Conservation (phyloP, 1,140 invertebrate species). For the Pemphigus obesinymphae region DNA sequence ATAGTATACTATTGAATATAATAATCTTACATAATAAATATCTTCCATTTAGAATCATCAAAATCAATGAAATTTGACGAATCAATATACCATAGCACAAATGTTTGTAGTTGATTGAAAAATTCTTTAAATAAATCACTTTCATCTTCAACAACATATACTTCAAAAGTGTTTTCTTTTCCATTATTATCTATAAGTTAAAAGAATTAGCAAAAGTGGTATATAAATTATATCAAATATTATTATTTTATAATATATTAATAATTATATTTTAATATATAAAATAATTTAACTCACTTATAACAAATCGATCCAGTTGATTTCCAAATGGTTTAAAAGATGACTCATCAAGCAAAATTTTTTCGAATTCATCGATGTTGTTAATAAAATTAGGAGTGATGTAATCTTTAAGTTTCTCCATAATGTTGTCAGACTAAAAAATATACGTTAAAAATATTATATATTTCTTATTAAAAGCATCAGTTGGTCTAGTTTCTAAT, state of each 20-base stretch:
- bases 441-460: background rate
- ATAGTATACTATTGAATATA: no score
- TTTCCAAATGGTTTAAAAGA: conserved; percentile 68
- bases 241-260: no score
- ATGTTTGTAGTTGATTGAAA: conserved; percentile 74
- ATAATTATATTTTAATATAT: background rate
- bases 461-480: background rate
- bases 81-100: conserved; percentile 93
- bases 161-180: conserved; percentile 2
- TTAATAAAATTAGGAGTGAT: conserved; percentile 58
- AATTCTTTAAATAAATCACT: conserved; percentile 5
- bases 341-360: conserved; percentile 63
- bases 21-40: conserved; percentile 83
- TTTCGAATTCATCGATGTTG: conserved; percentile 67
- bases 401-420: conserved; percentile 60
- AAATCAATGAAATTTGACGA: conserved; percentile 87
- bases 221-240: no score
- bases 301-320: conserved; percentile 58
- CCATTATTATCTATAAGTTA: background rate
- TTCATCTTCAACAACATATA: conserved; percentile 12
- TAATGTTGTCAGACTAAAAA: conserved; percentile 72
- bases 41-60: conserved; percentile 87
- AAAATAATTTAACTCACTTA: conserved; percentile 7
- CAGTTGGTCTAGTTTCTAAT: no score
- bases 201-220: background rate